Evolutionary conservation across 2,797 vertebrate genomes (phyloP), one percentile per base, ranked within the genome.

Genomic region (Tachyglossus aculeatus): DNA sequence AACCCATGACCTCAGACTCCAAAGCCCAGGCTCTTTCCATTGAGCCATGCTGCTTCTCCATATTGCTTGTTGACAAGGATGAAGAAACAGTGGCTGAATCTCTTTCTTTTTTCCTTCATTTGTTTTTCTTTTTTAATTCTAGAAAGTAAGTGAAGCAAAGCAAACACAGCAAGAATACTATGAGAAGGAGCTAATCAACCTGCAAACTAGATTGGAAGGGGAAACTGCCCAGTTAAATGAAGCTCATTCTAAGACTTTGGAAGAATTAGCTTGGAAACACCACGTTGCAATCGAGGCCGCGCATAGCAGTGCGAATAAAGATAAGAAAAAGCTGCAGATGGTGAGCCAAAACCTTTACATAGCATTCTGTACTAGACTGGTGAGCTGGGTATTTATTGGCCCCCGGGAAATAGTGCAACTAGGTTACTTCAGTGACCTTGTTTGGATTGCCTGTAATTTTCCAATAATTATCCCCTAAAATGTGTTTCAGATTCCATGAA

Each of bases 71-170:
- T 32, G 53, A 9, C 21, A 21, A 2, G 34, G 39, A 56, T 58
- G 38, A 58, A 51, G 60, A 52, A 61, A 25, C 60, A 71, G 51
- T 29, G 64, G 21, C 47, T n/a, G 59, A n/a, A 66, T 75, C 59
- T 29, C 67, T 76, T 65, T 71, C 29, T 68, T 31, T 69, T 86
- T 73, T 48, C 78, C 24, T 66, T 75, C 34, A 70, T 65, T 7
- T n/a, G n/a, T n/a, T n/a, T n/a, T n/a, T 25, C 27, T 25, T 29
- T 72, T 83, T 85, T 69, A 54, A 69, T 81, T 85, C 47, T 82
- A 99, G 98, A 95, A 94, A 64, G 93, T 98, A 79, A 94, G 89
- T 24, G 98, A 99, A 85, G 96, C 97, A 89, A 97, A 96, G 81
- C 86, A 90, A 73, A 89, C 91, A 15, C 94, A 94, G 32, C 87